Base-by-base conservation (phyloP, 2,888 invertebrate genomes). In the Galerucella calmariensis region DNA sequence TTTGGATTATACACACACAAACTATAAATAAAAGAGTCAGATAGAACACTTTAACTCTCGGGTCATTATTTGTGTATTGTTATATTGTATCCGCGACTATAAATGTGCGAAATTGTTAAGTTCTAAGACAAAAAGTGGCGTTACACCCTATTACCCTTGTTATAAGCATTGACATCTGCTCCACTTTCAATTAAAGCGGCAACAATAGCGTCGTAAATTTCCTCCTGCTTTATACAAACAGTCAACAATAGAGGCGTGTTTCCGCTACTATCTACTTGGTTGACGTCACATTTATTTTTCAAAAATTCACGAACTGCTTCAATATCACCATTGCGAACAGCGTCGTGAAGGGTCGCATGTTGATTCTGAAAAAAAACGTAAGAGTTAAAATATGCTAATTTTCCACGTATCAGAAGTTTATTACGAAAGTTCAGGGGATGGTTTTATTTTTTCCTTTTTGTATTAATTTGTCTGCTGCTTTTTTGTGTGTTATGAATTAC, bases 191-290 rank as follows among this genome's bases (percentile, higher is more conserved):
- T 83, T 67, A 88, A 82, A 46, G 82, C 78, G 41, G 84, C 81
- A 2, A 88, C 82, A 74, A 87, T 84, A 46, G 81, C 79, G 70
- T 86, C 86, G 77, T 85, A 88, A 67, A 78, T 79, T 67, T 80
- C 80, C 68, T 84, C 80, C 56, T 83, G 76, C 76, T 83, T 76
- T 44, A 85, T 82, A 41, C 84, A 82, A 10, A 87, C 87, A 5
- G 87, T 86, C 53, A 88, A 77, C 56, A 88, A 82, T 69, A 88
- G 79, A 4, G 88, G 87, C 16, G 87, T 87, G 59, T 85, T 81
- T 56, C 85, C 86, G 35, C 83, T 82, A 59, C 84, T 84, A 81
- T 88, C 88, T 74, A 79, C 76, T 11, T 76, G 82, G 76, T 88
- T 86, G 46, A 85, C 85, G 62, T 85, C 76, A 8, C 86, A 86